Percentiles rank a stretch among this genome's conserved stretches.
Conservation (phyloP, 2,888 invertebrate genomes). For the Norana najaformis region DNA sequence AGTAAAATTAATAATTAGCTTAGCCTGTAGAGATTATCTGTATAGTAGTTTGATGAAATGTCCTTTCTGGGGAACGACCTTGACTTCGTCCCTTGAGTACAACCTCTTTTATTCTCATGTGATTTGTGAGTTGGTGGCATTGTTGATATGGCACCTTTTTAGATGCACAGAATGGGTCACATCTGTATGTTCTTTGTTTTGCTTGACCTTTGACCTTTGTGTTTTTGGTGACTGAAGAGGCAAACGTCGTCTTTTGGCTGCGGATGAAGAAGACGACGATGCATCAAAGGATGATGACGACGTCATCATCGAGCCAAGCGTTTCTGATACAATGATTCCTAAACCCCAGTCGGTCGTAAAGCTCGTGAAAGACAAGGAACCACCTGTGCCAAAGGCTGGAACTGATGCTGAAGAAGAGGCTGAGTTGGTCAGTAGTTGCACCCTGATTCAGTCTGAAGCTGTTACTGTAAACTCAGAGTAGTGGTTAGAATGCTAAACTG, state of each 20-base stretch:
- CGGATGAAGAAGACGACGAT: constrained; percentile 77
- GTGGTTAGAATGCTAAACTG: too few species aligned
- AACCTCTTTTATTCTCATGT: too few species aligned
- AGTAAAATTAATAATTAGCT: too few species aligned
- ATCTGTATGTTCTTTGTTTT: background rate
- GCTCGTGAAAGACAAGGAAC: background rate
- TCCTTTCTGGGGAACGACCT: too few species aligned
- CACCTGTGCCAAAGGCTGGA: background rate
- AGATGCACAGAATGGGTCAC: too few species aligned
- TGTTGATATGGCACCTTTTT: too few species aligned
- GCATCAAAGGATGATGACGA: constrained; percentile 89
- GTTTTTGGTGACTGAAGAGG: background rate
- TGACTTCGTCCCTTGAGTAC: too few species aligned
- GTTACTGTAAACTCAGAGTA: too few species aligned
- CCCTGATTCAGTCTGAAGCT: constrained; percentile 79
- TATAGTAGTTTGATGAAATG: too few species aligned
- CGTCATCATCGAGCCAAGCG: constrained; percentile 78
- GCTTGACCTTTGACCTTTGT: too few species aligned
- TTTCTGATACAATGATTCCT: constrained; percentile 72
- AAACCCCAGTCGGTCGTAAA: background rate
- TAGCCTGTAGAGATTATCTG: too few species aligned
- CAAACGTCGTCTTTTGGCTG: background rate
- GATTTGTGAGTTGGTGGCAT: too few species aligned
- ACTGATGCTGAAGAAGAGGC: background rate
- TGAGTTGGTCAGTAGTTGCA: constrained; percentile 55